Conservation (phyloP, 2,797 vertebrate genomes). For the Orientallactaga sibirica region DNA sequence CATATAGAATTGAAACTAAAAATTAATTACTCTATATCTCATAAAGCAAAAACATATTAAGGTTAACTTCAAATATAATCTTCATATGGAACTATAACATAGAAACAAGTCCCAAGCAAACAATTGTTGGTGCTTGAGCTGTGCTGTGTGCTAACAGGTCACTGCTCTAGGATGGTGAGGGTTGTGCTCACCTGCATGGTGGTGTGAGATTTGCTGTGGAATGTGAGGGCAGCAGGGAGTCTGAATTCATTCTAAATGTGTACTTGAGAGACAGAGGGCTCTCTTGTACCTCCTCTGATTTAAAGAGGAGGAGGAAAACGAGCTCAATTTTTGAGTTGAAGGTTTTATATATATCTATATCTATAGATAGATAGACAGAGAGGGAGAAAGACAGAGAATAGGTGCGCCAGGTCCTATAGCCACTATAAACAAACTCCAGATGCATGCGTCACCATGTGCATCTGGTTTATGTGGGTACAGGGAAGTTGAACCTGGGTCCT, state of each 20-base stretch:
- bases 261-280: background rate
- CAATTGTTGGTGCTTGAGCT: background rate
- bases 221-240: background rate
- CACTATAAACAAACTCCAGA: no score
- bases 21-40: background rate
- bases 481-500: no score
- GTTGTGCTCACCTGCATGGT: background rate
- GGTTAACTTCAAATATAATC: background rate
- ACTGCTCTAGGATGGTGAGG: background rate
- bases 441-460: no score
- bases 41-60: background rate
- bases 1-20: no score
- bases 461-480: no score
- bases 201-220: background rate
- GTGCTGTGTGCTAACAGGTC: background rate
- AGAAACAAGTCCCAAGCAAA: slow-evolving; percentile 16
- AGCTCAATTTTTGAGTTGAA: background rate
- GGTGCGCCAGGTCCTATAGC: no score
- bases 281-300: background rate
- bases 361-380: no score
- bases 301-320: background rate
- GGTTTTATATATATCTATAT: no score
- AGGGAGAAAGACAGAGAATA: no score
- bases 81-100: background rate
- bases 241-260: background rate